A percentile compares a stretch with the other conserved stretches of the same genome.
phyloP scores from a whole-genome alignment of 2,888 invertebrate genomes.

The Agrenia bidenticulata region DNA sequence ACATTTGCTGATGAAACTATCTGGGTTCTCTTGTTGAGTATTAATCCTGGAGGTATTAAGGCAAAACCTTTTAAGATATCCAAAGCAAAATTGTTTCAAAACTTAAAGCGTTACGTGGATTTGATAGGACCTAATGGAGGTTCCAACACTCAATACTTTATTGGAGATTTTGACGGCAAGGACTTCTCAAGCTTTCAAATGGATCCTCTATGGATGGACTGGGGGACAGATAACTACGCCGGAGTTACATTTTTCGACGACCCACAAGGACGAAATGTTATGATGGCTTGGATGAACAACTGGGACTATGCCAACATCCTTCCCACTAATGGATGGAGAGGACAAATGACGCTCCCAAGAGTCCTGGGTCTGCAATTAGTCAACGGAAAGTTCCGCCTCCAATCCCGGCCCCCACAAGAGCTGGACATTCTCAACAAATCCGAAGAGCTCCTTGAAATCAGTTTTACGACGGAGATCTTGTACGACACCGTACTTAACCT shows the following conservation, averaged over 20 bases:
- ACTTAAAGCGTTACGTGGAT: no score
- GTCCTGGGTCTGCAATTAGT: conserved; percentile 8
- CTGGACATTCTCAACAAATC: neutral
- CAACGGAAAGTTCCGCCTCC: conserved; percentile 14
- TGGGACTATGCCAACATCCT: conserved; percentile 35
- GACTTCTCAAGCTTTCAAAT: conserved; percentile 27
- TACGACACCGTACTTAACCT: neutral
- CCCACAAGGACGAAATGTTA: conserved; percentile 22
- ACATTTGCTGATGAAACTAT: conserved; percentile 22
- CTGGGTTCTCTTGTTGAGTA: conserved; percentile 50
- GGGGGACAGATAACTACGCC: conserved; percentile 51
- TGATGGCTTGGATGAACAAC: conserved; percentile 49
- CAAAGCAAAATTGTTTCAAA: conserved; percentile 1
- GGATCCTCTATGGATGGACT: conserved; percentile 47
- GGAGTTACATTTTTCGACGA: conserved; percentile 46
- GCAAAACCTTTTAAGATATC: no score
- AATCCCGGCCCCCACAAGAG: conserved; percentile 16
- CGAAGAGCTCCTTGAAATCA: neutral
- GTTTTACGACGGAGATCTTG: neutral
- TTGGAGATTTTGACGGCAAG: conserved; percentile 43
- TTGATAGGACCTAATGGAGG: conserved; percentile 46
- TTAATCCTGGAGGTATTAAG: conserved; percentile 41
- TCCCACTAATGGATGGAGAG: conserved; percentile 41
- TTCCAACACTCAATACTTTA: conserved; percentile 48
- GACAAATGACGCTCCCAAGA: conserved; percentile 48